A percentile compares a stretch with the other conserved stretches of the same genome.
Conservation (phyloP, 2,888 invertebrate genomes). For the Laspeyria flexula region DNA sequence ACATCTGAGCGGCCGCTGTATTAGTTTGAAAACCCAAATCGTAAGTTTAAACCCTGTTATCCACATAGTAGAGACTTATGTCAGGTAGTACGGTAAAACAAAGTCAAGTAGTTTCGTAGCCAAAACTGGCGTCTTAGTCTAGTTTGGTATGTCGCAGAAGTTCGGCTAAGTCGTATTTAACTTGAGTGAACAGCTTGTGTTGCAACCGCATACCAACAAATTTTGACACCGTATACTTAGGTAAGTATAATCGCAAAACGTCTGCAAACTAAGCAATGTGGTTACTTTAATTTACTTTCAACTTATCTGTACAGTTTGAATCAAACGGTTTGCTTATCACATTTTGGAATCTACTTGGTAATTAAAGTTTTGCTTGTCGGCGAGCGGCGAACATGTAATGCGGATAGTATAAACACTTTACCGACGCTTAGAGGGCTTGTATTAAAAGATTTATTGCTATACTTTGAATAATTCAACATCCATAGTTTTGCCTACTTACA, state of each 20-base stretch:
- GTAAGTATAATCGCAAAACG: slow-evolving; percentile 58
- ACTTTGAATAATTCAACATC: slow-evolving; percentile 34
- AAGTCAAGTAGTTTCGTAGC: slow-evolving; percentile 64
- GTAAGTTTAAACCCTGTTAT: slow-evolving; percentile 19
- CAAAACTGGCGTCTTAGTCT: slow-evolving; percentile 73
- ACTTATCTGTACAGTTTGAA: slow-evolving; percentile 53
- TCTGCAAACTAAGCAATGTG: slow-evolving; percentile 34
- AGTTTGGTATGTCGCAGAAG: slow-evolving; percentile 74
- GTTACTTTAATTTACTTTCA: slow-evolving; percentile 61
- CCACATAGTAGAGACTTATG: slow-evolving; percentile 24
- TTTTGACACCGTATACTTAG: slow-evolving; percentile 74
- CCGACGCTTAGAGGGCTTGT: slow-evolving; percentile 16
- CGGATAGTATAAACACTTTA: slow-evolving; percentile 19
- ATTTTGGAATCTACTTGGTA: slow-evolving; percentile 45
- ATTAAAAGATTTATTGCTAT: slow-evolving; percentile 35
- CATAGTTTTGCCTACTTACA: slow-evolving; percentile 30
- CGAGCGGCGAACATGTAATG: slow-evolving; percentile 17
- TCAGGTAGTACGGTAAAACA: slow-evolving; percentile 48
- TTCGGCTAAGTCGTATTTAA: slow-evolving; percentile 82
- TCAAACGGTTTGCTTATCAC: slow-evolving; percentile 56
- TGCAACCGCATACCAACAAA: slow-evolving; percentile 78
- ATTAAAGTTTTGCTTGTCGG: slow-evolving; percentile 51
- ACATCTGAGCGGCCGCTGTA: slow-evolving; percentile 3
- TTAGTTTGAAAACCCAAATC: slow-evolving; percentile 20
- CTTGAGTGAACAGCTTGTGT: slow-evolving; percentile 77